Evolutionary conservation across 2,888 invertebrate species (phyloP), one percentile per base, ranked within the genome.

Genomic region (Dryobotodes eremita): DNA sequence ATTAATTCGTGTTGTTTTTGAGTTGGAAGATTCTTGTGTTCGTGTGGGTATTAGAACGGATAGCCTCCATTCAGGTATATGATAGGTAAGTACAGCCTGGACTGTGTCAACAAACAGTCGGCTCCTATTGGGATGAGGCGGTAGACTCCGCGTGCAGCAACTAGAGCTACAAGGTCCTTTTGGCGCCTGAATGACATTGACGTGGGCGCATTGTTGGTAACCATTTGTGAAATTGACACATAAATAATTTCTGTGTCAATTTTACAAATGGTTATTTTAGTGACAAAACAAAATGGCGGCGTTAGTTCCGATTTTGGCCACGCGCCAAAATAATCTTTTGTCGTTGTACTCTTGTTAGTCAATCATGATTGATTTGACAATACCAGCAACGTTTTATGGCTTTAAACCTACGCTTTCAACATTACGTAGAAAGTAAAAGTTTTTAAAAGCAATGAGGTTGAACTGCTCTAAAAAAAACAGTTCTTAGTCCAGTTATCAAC

Each of bases 11-110:
- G 8, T 70, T 65, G n/a, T 65, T 69, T 50, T 26, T 20, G 15
- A 50, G 31, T 57, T 36, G 17, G n/a, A 23, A 15, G 50, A 46
- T 13, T 31, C 6, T 59, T 75, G n/a, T 64, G 57, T 64, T 50
- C 0, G 13, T 55, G 61, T 74, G 26, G 26, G 46, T 62, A n/a
- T 75, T 59, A 26, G 15, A n/a, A 42, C 31, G 31, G 13, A 57
- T 36, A 64, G 48, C 26, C 13, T 64, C 55, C 42, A 4, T 17
- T 36, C 17, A 53, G 26, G 53, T 15, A 65, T 57, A 75, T 75
- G 80, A 46, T 70, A 64, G 42, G 75, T 75, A 69, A 80, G 62
- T 75, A 80, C 8, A 53, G 50, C 17, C 71, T 50, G 71, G 26
- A 6, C 61, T 50, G 26, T 53, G 50, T 26, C 36, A 50, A 73